Evolutionary conservation across 2,888 invertebrate genomes (phyloP).

Genomic region (Pyrocoelia pectoralis): DNA sequence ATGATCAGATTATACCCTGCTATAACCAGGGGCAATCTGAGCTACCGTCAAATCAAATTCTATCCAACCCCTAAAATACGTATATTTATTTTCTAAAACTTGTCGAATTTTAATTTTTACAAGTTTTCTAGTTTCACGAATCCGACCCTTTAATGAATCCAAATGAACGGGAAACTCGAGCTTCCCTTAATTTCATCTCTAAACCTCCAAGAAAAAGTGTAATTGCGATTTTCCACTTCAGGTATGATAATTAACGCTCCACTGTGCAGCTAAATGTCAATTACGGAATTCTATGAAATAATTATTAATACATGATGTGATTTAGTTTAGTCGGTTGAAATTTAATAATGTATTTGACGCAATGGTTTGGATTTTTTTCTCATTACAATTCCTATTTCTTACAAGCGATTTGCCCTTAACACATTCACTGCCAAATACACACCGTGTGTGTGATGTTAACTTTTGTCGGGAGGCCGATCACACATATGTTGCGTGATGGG

Average conservation of each 20-base stretch:
- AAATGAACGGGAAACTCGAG: not conserved
- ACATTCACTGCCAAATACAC: too few relatives aligned
- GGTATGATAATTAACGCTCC: not conserved
- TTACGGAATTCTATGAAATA: not conserved
- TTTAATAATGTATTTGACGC: not conserved
- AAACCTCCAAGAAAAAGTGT: too few relatives aligned
- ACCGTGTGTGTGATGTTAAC: too few relatives aligned
- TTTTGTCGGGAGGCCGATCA: too few relatives aligned
- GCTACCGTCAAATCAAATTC: constrained; percentile 45
- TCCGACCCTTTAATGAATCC: not conserved
- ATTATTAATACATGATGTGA: not conserved
- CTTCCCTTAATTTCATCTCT: too few relatives aligned
- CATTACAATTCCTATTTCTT: not conserved
- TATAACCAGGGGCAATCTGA: constrained; percentile 43
- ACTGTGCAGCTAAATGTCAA: constrained; percentile 4
- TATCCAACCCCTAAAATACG: constrained; percentile 6
- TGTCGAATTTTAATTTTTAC: constrained; percentile 22
- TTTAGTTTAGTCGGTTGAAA: not conserved
- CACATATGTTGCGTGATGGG: too few relatives aligned
- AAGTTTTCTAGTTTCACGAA: too few relatives aligned
- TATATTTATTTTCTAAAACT: constrained; percentile 7
- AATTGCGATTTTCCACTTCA: not conserved
- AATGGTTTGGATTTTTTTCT: not conserved
- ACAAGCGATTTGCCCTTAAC: not conserved
- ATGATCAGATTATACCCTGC: constrained; percentile 58